Evolutionary conservation across 2,888 invertebrate genomes (phyloP).

Genomic region (Catotricha subobsoleta): DNA sequence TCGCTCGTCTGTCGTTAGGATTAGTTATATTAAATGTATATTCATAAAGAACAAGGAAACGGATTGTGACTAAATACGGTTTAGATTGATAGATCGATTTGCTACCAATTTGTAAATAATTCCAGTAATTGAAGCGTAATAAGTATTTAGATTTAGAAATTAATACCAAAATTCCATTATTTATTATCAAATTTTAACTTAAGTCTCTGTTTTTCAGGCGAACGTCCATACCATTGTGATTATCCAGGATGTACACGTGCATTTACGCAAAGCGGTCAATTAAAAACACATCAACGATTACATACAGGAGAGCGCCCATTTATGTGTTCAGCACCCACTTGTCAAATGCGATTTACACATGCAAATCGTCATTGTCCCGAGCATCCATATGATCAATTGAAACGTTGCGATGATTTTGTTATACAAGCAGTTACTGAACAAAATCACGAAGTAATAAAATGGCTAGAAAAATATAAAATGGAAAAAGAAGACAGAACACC

Average conservation of each 20-base stretch:
- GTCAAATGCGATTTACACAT: slow-evolving; percentile 52
- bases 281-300: slow-evolving; percentile 57
- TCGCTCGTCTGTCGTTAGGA: no score
- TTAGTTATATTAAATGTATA: no score
- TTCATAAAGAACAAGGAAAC: no score
- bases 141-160: no score
- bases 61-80: no score
- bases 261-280: slow-evolving; percentile 59
- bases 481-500: slow-evolving; percentile 19
- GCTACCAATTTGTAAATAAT: no score
- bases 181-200: no score
- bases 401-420: slow-evolving; percentile 33
- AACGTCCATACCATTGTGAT: slow-evolving; percentile 54
- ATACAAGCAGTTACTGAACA: slow-evolving; percentile 32
- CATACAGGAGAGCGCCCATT: slow-evolving; percentile 51
- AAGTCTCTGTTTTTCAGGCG: slow-evolving; percentile 37
- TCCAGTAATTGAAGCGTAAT: no score
- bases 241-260: slow-evolving; percentile 51
- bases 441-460: slow-evolving; percentile 33
- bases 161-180: no score
- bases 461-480: slow-evolving; percentile 30
- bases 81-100: no score
- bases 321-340: slow-evolving; percentile 42
- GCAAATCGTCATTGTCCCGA: slow-evolving; percentile 57
- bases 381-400: slow-evolving; percentile 43